Conservation (phyloP, 2,888 invertebrate genomes). For the Pecten maximus region DNA sequence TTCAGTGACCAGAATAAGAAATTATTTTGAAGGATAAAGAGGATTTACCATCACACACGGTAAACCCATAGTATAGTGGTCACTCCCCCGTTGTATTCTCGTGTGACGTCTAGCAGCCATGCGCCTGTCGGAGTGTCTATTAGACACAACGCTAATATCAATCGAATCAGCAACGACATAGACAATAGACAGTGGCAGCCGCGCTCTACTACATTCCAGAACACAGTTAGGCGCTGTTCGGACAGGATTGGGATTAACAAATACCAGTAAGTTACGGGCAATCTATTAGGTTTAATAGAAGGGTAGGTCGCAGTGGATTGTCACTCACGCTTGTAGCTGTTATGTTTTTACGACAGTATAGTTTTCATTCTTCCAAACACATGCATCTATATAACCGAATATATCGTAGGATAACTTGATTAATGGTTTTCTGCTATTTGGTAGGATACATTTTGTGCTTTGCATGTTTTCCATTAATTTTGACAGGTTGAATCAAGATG, state of each 20-base stretch:
- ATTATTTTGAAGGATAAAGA: neutral
- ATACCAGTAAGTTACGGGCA: neutral
- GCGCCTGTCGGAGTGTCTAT: neutral
- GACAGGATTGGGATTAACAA: neutral
- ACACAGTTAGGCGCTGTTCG: neutral
- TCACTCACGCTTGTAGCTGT: neutral
- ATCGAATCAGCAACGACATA: slow-evolving; percentile 14
- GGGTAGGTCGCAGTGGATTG: neutral
- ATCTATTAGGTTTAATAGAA: neutral
- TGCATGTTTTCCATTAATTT: neutral
- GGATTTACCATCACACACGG: neutral
- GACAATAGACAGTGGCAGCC: neutral
- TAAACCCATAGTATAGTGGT: neutral
- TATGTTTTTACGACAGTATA: neutral
- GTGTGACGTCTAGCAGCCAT: neutral
- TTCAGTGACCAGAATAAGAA: no score
- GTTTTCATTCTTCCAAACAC: neutral
- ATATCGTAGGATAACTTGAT: neutral
- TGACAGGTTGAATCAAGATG: neutral
- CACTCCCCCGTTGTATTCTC: neutral
- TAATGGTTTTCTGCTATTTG: neutral
- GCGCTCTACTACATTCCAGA: neutral
- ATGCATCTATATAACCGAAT: neutral
- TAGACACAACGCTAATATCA: slow-evolving; percentile 27
- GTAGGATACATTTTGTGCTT: neutral